phyloP scores from a whole-genome alignment of 2,797 vertebrate genomes.

The Siniperca obscura region DNA sequence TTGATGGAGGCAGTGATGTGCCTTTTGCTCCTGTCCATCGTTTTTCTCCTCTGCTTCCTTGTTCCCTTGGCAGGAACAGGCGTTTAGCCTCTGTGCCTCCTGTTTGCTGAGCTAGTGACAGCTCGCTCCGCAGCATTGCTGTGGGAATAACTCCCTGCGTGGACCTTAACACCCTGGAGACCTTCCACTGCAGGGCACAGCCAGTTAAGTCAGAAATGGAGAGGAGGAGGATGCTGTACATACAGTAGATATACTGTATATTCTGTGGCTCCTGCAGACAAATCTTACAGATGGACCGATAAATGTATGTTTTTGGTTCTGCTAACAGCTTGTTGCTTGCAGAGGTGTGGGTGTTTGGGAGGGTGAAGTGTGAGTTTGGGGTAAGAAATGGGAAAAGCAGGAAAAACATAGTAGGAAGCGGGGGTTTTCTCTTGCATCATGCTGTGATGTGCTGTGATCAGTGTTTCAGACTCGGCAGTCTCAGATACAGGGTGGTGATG shows the following conservation, averaged over 20 bases:
- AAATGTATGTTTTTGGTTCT: slow-evolving; percentile 28
- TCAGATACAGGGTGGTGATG: slow-evolving; percentile 12
- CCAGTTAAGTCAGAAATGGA: slow-evolving; percentile 44
- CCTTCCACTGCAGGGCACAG: slow-evolving; percentile 56
- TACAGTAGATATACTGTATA: slow-evolving; percentile 16
- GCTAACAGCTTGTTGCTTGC: slow-evolving; percentile 37
- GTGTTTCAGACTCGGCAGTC: slow-evolving; percentile 37
- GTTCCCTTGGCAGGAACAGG: slow-evolving; percentile 64
- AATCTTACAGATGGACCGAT: neutral
- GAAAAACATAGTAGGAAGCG: slow-evolving; percentile 20
- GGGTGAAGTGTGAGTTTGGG: slow-evolving; percentile 35
- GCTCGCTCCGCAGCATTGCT: slow-evolving; percentile 55
- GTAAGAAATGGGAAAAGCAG: slow-evolving; percentile 25
- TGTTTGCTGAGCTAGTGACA: slow-evolving; percentile 69
- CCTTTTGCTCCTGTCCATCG: slow-evolving; percentile 32
- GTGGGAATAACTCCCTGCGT: slow-evolving; percentile 66
- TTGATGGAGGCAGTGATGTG: slow-evolving; percentile 34
- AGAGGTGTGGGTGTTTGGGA: slow-evolving; percentile 42
- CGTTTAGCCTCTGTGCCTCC: slow-evolving; percentile 71
- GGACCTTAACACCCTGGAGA: slow-evolving; percentile 62
- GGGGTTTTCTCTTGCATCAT: slow-evolving; percentile 47
- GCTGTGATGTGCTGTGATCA: slow-evolving; percentile 35
- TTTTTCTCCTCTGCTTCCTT: slow-evolving; percentile 53
- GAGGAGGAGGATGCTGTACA: slow-evolving; percentile 31
- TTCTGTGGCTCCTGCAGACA: slow-evolving; percentile 30